Evolutionary conservation across 2,888 invertebrate genomes (phyloP), one percentile per base, ranked within the genome.

Genomic region (Diaperis boleti): DNA sequence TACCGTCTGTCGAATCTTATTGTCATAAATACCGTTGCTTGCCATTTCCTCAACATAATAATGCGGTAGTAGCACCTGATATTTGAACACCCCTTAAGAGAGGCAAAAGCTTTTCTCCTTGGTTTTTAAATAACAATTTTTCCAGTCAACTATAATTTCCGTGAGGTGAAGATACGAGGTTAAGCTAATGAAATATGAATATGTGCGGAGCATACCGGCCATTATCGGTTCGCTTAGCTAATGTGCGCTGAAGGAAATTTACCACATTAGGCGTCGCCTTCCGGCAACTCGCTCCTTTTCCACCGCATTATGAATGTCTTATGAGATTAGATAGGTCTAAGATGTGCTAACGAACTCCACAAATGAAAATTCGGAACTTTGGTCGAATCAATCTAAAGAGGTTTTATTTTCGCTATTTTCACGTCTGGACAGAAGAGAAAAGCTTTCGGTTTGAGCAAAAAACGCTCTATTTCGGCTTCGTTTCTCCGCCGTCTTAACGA

Each of bases 181-280:
- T 22, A 2, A 6, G 15, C 11, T 47, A 56, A 67, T 67, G 60
- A 67, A 67, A 60, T 67, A 65, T 67, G 62, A 55, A 67, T 60
- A 52, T 65, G 62, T n/a, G 17, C 31, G 45, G 52, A 56, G 55
- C 59, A 50, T 41, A 61, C 66, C 45, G 60, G 65, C 63, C 54
- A 67, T 61, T 65, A 67, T 65, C 63, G 61, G 63, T 66, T 69
- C 61, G 55, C 22, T 60, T 60, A 54, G 60, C 60, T 60, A 69
- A 69, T 69, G 69, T 56, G 56, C 62, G 56, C 54, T 41, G 63
- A 66, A 63, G 59, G 65, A 66, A 68, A 65, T 65, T 64, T 62
- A 63, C 62, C 65, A 65, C 69, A 68, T 66, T 66, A 69, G 62
- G 49, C 64, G 62, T 62, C 60, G 57, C 62, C 57, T 61, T 67